Evolutionary conservation across 1,140 invertebrate species (phyloP).

Genomic region (Cydia amplana): DNA sequence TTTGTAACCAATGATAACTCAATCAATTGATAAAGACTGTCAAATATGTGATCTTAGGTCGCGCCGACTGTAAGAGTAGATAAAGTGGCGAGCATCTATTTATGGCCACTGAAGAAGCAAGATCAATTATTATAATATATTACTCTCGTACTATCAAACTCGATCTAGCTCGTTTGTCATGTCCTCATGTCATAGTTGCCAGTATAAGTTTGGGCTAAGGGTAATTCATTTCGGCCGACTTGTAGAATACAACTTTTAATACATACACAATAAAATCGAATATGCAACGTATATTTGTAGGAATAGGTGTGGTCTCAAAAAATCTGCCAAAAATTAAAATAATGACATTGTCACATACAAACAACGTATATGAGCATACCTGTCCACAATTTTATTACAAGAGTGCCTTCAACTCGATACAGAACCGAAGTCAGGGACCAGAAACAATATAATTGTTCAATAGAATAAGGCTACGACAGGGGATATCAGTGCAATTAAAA

Average conservation of each 20-base stretch:
- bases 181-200: conserved; percentile 28
- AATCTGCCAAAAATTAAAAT: neutral
- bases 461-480: neutral
- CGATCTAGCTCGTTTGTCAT: conserved; percentile 34
- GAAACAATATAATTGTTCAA: conserved; percentile 5
- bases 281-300: neutral
- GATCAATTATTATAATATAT: too few relatives aligned
- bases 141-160: too few relatives aligned
- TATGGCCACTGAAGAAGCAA: too few relatives aligned
- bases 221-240: conserved; percentile 10
- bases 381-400: neutral
- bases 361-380: too few relatives aligned
- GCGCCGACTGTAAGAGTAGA: too few relatives aligned
- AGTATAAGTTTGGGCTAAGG: neutral
- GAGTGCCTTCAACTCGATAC: conserved; percentile 3
- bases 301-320: neutral
- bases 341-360: neutral
- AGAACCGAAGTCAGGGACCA: neutral
- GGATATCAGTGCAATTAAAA: neutral
- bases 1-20: too few relatives aligned
- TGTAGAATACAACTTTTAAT: neutral
- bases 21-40: too few relatives aligned
- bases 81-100: too few relatives aligned
- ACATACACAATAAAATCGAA: neutral
- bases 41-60: too few relatives aligned